phyloP scores from a whole-genome alignment of 1,140 invertebrate genomes.

The Drosophila nasuta region DNA sequence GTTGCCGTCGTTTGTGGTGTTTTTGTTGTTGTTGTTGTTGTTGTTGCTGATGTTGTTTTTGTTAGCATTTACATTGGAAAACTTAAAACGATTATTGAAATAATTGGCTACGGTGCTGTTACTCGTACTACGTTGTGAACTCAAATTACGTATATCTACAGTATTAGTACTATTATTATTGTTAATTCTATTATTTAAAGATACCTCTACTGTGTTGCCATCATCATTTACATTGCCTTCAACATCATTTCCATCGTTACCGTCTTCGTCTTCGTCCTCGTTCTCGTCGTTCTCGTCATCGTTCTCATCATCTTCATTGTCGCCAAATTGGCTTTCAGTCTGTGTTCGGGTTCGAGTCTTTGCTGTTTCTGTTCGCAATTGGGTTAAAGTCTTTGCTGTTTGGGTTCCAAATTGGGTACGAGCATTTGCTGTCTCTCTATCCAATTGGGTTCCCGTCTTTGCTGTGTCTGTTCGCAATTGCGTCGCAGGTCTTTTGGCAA shows the following conservation, averaged over 20 bases:
- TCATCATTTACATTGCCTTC: conserved; percentile 14
- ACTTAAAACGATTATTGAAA: conserved; percentile 66
- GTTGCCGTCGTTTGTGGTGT: conserved; percentile 20
- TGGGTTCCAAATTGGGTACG: no score
- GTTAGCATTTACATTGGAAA: conserved; percentile 21
- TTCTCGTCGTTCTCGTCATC: no score
- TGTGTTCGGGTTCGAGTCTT: neutral
- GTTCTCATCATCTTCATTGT: conserved; percentile 5
- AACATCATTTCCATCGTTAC: conserved; percentile 18
- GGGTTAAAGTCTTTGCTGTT: no score
- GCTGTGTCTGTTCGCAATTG: no score
- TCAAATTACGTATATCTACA: conserved; percentile 54
- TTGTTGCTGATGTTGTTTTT: conserved; percentile 25
- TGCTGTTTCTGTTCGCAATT: conserved; percentile 25
- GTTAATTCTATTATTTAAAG: conserved; percentile 41
- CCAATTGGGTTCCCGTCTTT: no score
- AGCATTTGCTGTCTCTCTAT: no score
- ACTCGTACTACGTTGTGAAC: conserved; percentile 57
- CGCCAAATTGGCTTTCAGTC: conserved; percentile 1
- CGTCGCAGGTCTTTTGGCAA: no score
- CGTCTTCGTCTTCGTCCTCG: conserved; percentile 12
- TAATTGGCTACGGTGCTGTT: conserved; percentile 79
- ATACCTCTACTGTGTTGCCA: conserved; percentile 50
- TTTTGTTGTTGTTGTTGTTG: conserved; percentile 42
- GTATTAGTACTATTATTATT: conserved; percentile 43